phyloP scores from a whole-genome alignment of 1,140 invertebrate genomes.

The Aphelinus certus region DNA sequence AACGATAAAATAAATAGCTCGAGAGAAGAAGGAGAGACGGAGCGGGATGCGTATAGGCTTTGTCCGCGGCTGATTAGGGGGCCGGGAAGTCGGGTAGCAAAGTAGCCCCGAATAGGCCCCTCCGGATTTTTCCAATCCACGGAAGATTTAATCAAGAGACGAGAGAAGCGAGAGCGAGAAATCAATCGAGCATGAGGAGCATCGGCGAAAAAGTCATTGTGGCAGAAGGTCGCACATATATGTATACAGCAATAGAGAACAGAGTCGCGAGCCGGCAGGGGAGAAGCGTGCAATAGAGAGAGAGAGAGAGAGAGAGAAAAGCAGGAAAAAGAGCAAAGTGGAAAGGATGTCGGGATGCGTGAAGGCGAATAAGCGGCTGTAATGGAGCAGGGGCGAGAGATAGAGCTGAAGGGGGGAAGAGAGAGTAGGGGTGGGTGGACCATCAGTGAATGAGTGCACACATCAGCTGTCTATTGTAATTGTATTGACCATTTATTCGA shows the following conservation, averaged over 20 bases:
- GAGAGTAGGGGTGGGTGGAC: not conserved
- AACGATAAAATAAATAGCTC: conserved; percentile 22
- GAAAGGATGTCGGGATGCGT: conserved; percentile 17
- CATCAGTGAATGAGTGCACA: conserved; percentile 39
- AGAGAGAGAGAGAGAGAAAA: not conserved
- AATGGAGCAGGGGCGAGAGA: not conserved
- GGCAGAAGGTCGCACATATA: conserved; percentile 4
- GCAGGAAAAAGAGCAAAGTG: conserved; percentile 24
- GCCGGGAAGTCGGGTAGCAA: conserved; percentile 6
- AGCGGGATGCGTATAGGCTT: not conserved
- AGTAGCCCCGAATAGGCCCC: conserved; percentile 25
- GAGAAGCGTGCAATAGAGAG: conserved; percentile 1
- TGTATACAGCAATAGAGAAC: not conserved
- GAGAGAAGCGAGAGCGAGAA: conserved; percentile 25
- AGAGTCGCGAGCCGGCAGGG: not conserved
- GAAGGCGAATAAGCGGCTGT: not conserved
- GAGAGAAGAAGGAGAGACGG: not conserved
- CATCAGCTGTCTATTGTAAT: conserved; percentile 45
- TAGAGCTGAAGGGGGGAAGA: too few species aligned
- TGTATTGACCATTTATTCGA: conserved; percentile 66
- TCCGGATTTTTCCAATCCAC: conserved; percentile 34
- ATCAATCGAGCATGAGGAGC: conserved; percentile 40
- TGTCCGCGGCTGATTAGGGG: conserved; percentile 34
- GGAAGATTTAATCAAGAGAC: conserved; percentile 41
- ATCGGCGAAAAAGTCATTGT: conserved; percentile 38